Evolutionary conservation across 2,888 invertebrate genomes (phyloP).

Genomic region (Corythucha ciliata): DNA sequence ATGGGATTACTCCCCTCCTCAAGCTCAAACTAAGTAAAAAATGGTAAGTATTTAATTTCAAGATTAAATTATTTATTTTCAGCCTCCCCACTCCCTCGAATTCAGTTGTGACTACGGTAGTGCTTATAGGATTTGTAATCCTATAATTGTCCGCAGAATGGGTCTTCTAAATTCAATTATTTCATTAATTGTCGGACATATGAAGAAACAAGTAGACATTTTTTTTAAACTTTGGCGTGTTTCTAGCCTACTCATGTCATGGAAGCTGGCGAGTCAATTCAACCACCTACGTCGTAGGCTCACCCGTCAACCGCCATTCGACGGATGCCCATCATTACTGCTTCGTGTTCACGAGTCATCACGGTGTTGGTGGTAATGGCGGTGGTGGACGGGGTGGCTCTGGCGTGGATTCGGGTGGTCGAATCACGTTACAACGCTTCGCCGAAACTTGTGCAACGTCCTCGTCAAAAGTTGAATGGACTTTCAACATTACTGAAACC

Average conservation of each 20-base stretch:
- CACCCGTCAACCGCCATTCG: conserved; percentile 33
- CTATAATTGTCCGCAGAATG: no score
- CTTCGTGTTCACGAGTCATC: conserved; percentile 31
- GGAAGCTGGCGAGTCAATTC: conserved; percentile 33
- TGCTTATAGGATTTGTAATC: no score
- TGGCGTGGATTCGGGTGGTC: no score
- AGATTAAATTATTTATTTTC: no score
- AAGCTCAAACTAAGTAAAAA: no score
- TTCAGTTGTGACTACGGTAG: no score
- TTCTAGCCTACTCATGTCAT: conserved; percentile 33
- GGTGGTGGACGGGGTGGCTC: not conserved
- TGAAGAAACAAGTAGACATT: no score
- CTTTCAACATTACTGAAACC: conserved; percentile 32
- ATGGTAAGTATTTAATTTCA: no score
- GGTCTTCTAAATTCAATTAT: no score
- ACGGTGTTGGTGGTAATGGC: conserved; percentile 13
- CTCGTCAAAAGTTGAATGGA: conserved; percentile 24
- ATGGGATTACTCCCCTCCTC: no score
- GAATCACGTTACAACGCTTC: conserved; percentile 28
- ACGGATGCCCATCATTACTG: conserved; percentile 34
- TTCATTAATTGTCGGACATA: no score
- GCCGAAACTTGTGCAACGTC: conserved; percentile 30
- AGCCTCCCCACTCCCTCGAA: no score
- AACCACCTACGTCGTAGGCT: conserved; percentile 33
- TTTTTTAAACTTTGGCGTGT: not conserved